Evolutionary conservation across 2,888 invertebrate genomes (phyloP).

Genomic region (Drosophila yooni): DNA sequence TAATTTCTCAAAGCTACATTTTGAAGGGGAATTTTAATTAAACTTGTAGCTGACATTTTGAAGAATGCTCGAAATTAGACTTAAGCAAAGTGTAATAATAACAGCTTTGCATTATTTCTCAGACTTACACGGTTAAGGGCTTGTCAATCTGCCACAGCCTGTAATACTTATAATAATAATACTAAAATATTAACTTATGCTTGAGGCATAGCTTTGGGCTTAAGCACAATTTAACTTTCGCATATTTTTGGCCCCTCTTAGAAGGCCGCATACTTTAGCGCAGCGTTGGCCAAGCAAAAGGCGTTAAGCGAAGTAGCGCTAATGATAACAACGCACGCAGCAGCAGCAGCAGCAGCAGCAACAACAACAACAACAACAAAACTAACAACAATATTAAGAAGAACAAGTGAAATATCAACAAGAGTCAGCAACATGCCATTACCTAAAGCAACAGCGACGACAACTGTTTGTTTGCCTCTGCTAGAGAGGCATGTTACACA

Average conservation of each 20-base stretch:
- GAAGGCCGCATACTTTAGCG: constrained; percentile 4
- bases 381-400: constrained; percentile 15
- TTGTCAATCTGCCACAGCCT: background rate
- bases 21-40: background rate
- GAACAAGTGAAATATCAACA: constrained; percentile 23
- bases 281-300: constrained; percentile 38
- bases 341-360: constrained; percentile 18
- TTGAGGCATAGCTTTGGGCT: background rate
- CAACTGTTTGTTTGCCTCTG: constrained; percentile 43
- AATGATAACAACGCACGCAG: constrained; percentile 72
- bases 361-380: constrained; percentile 24
- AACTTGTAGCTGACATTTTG: background rate
- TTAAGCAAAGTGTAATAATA: background rate
- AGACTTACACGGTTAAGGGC: background rate
- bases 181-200: background rate
- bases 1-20: background rate
- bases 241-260: constrained; percentile 14
- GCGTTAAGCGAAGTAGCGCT: constrained; percentile 68
- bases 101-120: background rate
- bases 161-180: background rate
- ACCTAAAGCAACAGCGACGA: constrained; percentile 30
- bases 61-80: background rate
- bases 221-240: constrained; percentile 8
- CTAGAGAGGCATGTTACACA: constrained; percentile 70
- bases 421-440: constrained; percentile 31